These are phyloP conservation scores for Lottia gigantea DNA, from an alignment of 2,888 invertebrate genomes.

Conservation along the genomic window DNA sequence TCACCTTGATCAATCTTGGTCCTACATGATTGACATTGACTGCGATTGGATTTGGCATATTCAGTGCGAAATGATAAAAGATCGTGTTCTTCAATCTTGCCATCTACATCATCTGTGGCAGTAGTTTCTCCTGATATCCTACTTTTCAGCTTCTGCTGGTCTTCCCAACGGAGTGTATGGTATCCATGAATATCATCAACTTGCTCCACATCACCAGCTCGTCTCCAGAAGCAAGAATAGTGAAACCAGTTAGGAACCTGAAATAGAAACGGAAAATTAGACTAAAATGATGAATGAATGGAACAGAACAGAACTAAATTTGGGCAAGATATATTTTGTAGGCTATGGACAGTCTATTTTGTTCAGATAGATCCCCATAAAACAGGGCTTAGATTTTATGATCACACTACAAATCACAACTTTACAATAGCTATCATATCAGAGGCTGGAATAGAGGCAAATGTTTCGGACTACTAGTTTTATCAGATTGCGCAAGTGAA, in stretches of 20 bases:
- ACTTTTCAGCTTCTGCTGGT: constrained; percentile 82
- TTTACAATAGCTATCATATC: too few species aligned
- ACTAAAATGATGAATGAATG: too few species aligned
- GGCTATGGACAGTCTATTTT: too few species aligned
- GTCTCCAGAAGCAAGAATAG: constrained; percentile 85
- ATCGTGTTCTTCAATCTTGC: constrained; percentile 24
- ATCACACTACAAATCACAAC: too few species aligned
- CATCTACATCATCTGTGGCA: constrained; percentile 33
- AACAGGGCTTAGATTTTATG: too few species aligned
- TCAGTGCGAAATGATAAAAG: constrained; percentile 74
- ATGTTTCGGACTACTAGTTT: too few species aligned
- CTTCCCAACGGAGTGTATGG: constrained; percentile 79
- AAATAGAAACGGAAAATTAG: neutral
- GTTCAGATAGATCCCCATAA: too few species aligned
- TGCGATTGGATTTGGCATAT: constrained; percentile 86
- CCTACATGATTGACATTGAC: constrained; percentile 85
- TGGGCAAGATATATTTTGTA: too few species aligned
- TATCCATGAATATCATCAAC: constrained; percentile 79
- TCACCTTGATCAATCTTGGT: constrained; percentile 84
- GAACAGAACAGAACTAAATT: too few species aligned
- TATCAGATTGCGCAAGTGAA: too few species aligned
- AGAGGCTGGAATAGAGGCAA: too few species aligned
- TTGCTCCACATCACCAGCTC: constrained; percentile 78
- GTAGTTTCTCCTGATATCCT: constrained; percentile 53
- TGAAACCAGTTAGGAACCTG: constrained; percentile 86